Evolutionary conservation across 2,888 invertebrate species (phyloP), one percentile per base, ranked within the genome.

Genomic region (Latheticus oryzae): DNA sequence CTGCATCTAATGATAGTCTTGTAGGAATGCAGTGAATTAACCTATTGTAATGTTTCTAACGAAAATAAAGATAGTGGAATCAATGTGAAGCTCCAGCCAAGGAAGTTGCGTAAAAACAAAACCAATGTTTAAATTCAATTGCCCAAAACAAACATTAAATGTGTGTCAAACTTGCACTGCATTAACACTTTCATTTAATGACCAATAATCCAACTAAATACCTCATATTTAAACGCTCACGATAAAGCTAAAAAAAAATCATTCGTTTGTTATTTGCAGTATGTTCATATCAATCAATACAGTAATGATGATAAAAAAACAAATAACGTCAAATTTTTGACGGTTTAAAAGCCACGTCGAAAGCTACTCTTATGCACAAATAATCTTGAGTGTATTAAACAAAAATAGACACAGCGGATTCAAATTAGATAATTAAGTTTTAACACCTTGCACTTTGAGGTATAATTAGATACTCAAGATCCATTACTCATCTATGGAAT

Each of bases 391-490:
- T 42, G 23, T 38, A 42, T 52, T 42, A 32, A 4, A 23, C 52
- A 11, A 16, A 52, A 52, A 52, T 52, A 52, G 32, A 26, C 23
- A 11, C 28, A 32, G 33, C 40, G 19, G 28, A 28, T 40, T 40
- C n/a, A 30, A 28, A 11, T n/a, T 32, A 42, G 42, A 42, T 52
- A 52, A 52, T 52, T 52, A 52, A 52, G 42, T 32, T 11, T 54
- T 55, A 54, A 59, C 59, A 59, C 59, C 48, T 58, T 47, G 43
- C 51, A 51, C 51, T 38, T 17, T 45, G 35, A 40, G 45, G 45
- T 52, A 58, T 58, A 58, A 58, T 59, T 59, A 55, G 59, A 50
- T 42, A 23, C 43, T 35, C 23, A 43, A 50, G 50, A 55, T 43
- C n/a, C 59, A 37, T 54, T 54, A 59, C 30, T 59, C 38, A 54